Evolutionary conservation across 2,888 invertebrate genomes (phyloP).

Genomic region (Nephrotoma appendiculata): DNA sequence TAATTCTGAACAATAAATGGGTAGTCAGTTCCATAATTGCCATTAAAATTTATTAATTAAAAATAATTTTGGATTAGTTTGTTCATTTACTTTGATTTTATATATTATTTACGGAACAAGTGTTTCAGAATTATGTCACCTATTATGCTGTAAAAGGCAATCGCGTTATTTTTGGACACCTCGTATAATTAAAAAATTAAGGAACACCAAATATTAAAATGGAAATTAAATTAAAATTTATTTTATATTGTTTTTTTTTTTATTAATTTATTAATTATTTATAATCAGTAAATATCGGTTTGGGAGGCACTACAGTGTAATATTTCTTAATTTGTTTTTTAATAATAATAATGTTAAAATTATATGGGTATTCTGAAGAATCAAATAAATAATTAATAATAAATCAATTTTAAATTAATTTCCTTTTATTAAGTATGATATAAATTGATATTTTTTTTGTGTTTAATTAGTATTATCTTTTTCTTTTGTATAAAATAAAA

Average conservation of each 20-base stretch:
- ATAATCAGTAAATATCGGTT: conserved; percentile 5
- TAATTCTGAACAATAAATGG: too few species aligned
- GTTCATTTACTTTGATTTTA: too few species aligned
- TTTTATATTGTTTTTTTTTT: conserved; percentile 12
- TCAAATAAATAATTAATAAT: conserved; percentile 2
- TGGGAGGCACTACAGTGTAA: conserved; percentile 22
- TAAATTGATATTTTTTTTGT: neutral
- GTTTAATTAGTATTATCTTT: neutral
- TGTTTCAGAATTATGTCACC: too few species aligned
- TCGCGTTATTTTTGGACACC: too few species aligned
- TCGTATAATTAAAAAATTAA: neutral
- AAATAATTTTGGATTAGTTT: too few species aligned
- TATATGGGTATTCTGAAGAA: neutral
- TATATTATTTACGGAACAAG: too few species aligned
- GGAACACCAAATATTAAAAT: neutral
- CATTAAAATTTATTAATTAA: too few species aligned
- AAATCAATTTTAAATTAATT: neutral
- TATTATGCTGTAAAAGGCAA: too few species aligned
- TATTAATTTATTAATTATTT: conserved; percentile 8
- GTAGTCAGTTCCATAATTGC: too few species aligned
- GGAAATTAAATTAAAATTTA: neutral
- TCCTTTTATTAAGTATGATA: neutral
- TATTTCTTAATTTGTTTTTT: neutral
- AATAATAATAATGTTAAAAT: neutral
- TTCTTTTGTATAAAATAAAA: neutral